These are phyloP conservation scores for Xiphophorus hellerii DNA, from an alignment of 2,113 vertebrate species.

Conservation along the genomic window DNA sequence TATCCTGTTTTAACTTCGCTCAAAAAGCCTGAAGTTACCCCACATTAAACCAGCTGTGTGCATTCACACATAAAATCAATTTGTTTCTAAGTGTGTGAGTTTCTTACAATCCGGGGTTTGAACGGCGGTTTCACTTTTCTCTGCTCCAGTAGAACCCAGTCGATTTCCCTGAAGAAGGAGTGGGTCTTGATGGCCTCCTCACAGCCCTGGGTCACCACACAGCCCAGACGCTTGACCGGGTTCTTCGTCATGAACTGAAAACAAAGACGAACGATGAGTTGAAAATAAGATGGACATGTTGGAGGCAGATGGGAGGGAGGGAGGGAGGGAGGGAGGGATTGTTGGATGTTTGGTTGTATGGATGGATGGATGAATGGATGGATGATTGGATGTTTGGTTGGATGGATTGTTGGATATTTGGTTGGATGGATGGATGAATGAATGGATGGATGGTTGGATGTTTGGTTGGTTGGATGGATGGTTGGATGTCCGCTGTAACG, in stretches of 20 bases:
- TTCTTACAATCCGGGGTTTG: conserved; percentile 97
- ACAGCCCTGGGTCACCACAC: conserved; percentile 89
- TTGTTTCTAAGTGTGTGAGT: conserved; percentile 2
- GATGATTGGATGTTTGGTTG: too few species aligned
- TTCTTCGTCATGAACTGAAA: conserved; percentile 98
- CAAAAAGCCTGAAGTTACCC: neutral
- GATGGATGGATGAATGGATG: too few species aligned
- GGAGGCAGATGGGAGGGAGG: neutral
- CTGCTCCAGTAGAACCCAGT: conserved; percentile 97
- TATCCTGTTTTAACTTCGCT: neutral
- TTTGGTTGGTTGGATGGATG: too few species aligned
- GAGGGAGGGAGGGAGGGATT: too few species aligned
- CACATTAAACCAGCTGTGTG: neutral
- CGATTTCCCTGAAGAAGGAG: conserved; percentile 97
- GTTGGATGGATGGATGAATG: too few species aligned
- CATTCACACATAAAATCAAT: neutral
- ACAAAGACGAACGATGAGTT: conserved; percentile 13
- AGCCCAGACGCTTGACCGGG: conserved; percentile 94
- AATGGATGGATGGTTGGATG: too few species aligned
- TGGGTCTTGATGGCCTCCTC: conserved; percentile 97
- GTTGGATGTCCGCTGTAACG: conserved; percentile 36
- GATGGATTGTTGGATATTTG: too few species aligned
- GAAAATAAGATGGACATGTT: neutral
- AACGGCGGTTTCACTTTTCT: conserved; percentile 97
- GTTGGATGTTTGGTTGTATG: too few species aligned